Percentiles rank a stretch among this genome's conserved stretches.
Evolutionary conservation across 2,797 vertebrate species (phyloP).

Genomic region (Vultur gryphus): DNA sequence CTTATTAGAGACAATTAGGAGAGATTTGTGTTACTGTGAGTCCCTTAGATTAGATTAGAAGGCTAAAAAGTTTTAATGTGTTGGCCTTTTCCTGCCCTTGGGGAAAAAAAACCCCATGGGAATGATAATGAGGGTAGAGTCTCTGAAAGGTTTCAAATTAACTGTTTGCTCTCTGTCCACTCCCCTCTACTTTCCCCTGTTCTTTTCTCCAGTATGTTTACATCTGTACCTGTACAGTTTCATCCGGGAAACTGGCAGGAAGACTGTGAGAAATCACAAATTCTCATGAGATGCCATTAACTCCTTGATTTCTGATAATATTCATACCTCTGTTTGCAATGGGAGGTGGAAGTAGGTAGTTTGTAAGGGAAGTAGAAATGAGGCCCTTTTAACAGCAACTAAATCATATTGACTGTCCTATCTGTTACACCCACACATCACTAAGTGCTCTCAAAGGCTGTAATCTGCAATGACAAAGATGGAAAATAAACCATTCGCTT

Average conservation of each 20-base stretch:
- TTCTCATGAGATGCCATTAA: neutral
- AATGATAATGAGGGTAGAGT: neutral
- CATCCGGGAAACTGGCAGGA: neutral
- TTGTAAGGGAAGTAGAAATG: neutral
- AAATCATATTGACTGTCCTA: neutral
- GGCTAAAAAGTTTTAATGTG: neutral
- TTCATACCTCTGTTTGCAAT: neutral
- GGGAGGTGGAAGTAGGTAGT: neutral
- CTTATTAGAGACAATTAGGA: conserved; percentile 24
- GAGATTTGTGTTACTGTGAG: neutral
- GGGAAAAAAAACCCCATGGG: neutral
- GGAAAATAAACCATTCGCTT: neutral
- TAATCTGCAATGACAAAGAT: neutral
- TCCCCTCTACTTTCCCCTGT: neutral
- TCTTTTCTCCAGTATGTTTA: neutral
- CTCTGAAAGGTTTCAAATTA: neutral
- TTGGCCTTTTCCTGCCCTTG: neutral
- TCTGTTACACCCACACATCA: neutral
- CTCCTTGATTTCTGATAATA: neutral
- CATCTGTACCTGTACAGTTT: neutral
- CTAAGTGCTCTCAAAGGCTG: neutral
- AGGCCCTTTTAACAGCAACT: neutral
- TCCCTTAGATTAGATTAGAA: conserved; percentile 25
- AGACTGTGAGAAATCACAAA: neutral
- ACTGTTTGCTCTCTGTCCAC: neutral